Percentiles rank a stretch among this genome's conserved stretches.
Evolutionary conservation across 2,888 invertebrate genomes (phyloP).

Genomic region (Harpalus rufipes): DNA sequence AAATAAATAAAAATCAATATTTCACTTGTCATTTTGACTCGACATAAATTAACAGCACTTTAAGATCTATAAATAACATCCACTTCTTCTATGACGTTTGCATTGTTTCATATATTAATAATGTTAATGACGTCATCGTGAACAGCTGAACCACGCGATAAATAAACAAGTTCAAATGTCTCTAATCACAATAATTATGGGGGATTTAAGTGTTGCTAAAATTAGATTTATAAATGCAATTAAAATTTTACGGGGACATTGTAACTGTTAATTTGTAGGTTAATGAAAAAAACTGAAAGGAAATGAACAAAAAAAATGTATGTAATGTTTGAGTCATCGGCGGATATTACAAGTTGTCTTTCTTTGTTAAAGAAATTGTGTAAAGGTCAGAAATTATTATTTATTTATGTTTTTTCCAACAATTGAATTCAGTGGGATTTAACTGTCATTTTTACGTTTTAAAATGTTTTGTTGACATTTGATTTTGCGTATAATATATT

Average conservation of each 20-base stretch:
- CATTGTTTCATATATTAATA: constrained; percentile 34
- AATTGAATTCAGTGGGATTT: background rate
- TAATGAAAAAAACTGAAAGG: background rate
- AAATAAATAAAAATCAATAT: constrained; percentile 42
- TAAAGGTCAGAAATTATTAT: background rate
- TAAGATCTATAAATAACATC: constrained; percentile 1
- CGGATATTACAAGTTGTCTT: background rate
- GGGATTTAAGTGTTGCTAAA: background rate
- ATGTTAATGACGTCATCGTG: background rate
- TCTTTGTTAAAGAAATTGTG: background rate
- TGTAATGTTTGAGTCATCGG: background rate
- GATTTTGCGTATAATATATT: too few relatives aligned
- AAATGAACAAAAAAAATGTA: background rate
- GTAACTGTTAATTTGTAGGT: constrained; percentile 6
- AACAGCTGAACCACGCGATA: background rate
- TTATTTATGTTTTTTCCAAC: background rate
- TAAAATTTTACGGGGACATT: background rate
- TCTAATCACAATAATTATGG: background rate
- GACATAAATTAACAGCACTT: constrained; percentile 19
- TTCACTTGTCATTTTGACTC: constrained; percentile 9
- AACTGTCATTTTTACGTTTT: too few relatives aligned
- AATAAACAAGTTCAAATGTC: background rate
- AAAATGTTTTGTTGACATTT: too few relatives aligned
- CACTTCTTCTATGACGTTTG: constrained; percentile 14
- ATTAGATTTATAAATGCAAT: background rate